phyloP scores from a whole-genome alignment of 2,113 vertebrate genomes.

The Trogon surrucura region DNA sequence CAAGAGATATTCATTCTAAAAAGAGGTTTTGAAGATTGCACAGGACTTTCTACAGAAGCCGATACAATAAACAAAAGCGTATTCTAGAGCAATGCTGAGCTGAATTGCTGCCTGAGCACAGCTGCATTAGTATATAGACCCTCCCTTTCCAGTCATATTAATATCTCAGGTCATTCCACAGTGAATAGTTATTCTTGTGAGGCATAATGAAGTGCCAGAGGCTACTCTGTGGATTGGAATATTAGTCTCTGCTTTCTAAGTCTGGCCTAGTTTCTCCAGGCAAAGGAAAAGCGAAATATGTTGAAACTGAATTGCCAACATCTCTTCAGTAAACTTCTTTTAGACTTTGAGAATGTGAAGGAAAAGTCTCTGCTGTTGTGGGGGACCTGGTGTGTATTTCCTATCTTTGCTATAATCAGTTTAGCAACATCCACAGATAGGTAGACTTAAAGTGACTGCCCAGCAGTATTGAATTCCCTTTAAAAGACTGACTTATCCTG shows the following conservation, averaged over 20 bases:
- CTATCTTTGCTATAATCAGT: neutral
- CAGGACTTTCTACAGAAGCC: neutral
- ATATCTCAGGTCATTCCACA: slow-evolving; percentile 12
- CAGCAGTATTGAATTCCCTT: neutral
- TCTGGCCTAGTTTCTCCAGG: neutral
- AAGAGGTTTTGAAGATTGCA: neutral
- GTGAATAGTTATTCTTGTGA: neutral
- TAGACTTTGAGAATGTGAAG: neutral
- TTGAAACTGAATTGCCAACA: neutral
- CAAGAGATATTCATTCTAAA: neutral
- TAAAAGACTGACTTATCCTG: neutral
- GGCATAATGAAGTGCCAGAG: neutral
- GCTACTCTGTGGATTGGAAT: neutral
- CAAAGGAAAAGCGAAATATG: neutral
- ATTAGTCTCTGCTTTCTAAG: neutral
- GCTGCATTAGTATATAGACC: neutral
- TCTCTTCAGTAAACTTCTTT: neutral
- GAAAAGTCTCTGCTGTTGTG: neutral
- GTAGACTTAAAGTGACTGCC: neutral
- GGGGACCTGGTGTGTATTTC: neutral
- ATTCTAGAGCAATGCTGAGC: neutral
- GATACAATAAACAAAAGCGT: neutral
- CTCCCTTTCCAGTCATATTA: slow-evolving; percentile 2
- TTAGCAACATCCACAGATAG: neutral
- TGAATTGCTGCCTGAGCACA: neutral